Evolutionary conservation across 2,113 vertebrate species (phyloP).

Genomic region (Deroptyus accipitrinus): DNA sequence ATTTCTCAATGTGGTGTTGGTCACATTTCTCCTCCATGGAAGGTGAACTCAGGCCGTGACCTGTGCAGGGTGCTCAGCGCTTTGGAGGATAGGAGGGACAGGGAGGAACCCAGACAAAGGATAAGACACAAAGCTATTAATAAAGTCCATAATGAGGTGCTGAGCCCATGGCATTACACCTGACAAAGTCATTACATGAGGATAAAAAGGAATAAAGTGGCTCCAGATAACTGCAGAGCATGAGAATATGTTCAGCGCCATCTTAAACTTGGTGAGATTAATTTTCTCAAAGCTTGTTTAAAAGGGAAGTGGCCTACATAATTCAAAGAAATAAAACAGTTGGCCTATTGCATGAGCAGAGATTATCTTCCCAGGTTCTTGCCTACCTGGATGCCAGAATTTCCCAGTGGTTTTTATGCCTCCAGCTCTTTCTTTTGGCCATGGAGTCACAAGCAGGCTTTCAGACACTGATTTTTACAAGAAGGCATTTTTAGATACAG

Average conservation of each 20-base stretch:
- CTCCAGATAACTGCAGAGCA: neutral
- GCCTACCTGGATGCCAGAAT: neutral
- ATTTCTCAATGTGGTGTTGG: neutral
- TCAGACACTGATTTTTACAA: neutral
- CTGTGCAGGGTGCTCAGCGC: neutral
- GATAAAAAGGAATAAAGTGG: neutral
- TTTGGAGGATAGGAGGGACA: neutral
- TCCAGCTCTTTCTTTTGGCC: neutral
- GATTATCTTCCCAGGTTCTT: neutral
- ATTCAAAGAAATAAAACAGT: neutral
- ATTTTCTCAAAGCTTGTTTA: conserved; percentile 23
- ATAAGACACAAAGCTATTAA: neutral
- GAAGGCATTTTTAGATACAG: neutral
- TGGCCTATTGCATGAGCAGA: accelerated
- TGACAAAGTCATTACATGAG: neutral
- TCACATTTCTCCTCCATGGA: neutral
- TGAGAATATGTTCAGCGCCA: neutral
- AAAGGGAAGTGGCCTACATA: neutral
- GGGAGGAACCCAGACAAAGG: neutral
- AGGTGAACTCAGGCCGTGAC: neutral
- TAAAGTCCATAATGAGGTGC: neutral
- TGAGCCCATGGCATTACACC: neutral
- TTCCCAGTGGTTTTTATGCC: neutral
- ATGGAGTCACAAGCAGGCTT: neutral
- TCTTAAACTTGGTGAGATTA: neutral